Percentiles rank a stretch among this genome's conserved stretches.
phyloP scores from a whole-genome alignment of 1,140 invertebrate genomes.

The Ostrea edulis region DNA sequence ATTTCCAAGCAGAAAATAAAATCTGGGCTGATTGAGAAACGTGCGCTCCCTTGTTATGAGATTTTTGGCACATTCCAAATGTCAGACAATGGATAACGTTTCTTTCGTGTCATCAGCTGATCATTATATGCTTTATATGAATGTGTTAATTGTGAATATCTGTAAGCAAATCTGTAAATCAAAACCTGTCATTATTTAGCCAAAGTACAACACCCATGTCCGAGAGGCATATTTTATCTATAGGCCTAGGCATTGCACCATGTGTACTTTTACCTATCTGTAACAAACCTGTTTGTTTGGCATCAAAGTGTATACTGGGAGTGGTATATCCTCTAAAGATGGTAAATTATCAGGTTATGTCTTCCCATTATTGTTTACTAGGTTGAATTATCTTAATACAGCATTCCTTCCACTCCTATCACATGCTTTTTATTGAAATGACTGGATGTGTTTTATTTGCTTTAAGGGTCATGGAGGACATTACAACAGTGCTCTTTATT shows the following conservation, averaged over 20 bases:
- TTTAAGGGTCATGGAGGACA: not conserved
- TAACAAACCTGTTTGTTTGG: constrained; percentile 26
- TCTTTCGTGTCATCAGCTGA: constrained; percentile 19
- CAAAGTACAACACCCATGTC: not conserved
- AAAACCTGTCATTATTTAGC: not conserved
- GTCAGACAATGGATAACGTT: not conserved
- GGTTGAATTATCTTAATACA: not conserved
- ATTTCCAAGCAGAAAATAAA: not conserved
- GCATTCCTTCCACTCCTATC: not conserved
- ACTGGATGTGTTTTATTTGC: not conserved
- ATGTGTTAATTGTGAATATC: too few species aligned
- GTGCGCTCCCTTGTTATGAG: not conserved
- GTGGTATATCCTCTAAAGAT: not conserved
- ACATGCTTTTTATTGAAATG: not conserved
- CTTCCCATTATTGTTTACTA: not conserved
- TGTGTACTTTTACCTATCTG: not conserved
- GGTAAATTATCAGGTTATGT: not conserved
- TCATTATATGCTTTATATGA: not conserved
- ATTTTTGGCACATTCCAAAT: constrained; percentile 13
- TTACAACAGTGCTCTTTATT: not conserved
- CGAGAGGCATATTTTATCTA: too few species aligned
- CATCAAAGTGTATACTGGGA: not conserved
- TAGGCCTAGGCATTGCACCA: not conserved
- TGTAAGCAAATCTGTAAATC: too few species aligned
- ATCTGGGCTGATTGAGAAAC: not conserved